phyloP scores from a whole-genome alignment of 2,888 invertebrate genomes.

The Anorthoa munda region DNA sequence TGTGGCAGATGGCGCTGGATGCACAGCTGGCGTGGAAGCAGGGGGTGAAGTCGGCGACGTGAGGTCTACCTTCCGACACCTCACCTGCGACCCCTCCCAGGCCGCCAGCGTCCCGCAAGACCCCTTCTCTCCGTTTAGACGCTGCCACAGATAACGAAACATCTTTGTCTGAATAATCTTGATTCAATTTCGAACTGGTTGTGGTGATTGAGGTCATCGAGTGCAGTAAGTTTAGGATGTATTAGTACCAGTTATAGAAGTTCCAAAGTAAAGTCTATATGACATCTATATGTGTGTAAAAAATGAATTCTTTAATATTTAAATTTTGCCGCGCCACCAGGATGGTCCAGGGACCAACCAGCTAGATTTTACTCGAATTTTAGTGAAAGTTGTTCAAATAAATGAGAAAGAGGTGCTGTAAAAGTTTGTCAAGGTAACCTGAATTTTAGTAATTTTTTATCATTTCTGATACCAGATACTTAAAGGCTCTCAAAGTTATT shows the following conservation, averaged over 20 bases:
- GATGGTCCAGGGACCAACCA: too few relatives aligned
- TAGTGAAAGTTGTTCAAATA: not conserved
- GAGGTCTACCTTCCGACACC: constrained; percentile 91
- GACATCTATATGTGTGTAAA: too few relatives aligned
- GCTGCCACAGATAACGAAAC: constrained; percentile 83
- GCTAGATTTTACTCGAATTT: too few relatives aligned
- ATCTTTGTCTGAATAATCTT: constrained; percentile 72
- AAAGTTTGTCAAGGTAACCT: not conserved
- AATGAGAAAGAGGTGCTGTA: not conserved
- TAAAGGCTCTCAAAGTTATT: not conserved
- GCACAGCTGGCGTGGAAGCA: constrained; percentile 82
- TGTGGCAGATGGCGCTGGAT: constrained; percentile 79
- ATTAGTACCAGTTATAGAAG: not conserved
- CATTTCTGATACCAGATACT: too few relatives aligned
- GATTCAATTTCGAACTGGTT: constrained; percentile 62
- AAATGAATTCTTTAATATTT: too few relatives aligned
- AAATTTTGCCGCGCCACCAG: too few relatives aligned
- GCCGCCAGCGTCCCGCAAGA: constrained; percentile 92
- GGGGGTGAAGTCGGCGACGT: constrained; percentile 87
- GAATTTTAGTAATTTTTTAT: too few relatives aligned
- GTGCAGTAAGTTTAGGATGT: not conserved
- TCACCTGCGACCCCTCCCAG: constrained; percentile 92
- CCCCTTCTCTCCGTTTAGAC: constrained; percentile 92
- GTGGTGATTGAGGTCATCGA: constrained; percentile 50
- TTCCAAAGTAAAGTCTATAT: not conserved